Percentiles rank a stretch among this genome's conserved stretches.
Conservation (phyloP, 2,113 vertebrate genomes). For the Phasianus colchicus region DNA sequence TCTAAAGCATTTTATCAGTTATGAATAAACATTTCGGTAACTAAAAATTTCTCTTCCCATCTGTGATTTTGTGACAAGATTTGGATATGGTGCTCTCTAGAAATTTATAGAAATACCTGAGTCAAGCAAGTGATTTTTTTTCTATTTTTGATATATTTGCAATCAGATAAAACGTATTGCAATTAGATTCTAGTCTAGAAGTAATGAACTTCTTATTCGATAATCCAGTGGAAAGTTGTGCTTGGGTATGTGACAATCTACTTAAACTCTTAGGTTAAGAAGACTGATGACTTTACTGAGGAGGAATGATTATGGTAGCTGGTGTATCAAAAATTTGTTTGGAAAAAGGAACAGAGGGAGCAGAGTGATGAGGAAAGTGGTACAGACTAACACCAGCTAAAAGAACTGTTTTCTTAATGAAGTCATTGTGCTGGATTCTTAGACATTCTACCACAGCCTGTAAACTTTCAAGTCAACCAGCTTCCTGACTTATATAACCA, state of each 20-base stretch:
- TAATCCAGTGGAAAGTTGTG: conserved; percentile 14
- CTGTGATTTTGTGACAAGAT: not conserved
- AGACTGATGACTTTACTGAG: not conserved
- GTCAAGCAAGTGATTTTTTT: not conserved
- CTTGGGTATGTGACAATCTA: not conserved
- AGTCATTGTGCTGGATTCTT: not conserved
- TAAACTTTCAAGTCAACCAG: not conserved
- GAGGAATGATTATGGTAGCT: not conserved
- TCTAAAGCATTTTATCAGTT: not conserved
- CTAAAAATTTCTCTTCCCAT: not conserved
- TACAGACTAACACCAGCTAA: not conserved
- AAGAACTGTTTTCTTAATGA: not conserved
- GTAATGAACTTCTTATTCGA: not conserved
- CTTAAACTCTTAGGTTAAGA: not conserved
- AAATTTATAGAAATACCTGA: not conserved
- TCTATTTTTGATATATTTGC: not conserved
- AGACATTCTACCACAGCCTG: not conserved
- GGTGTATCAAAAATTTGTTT: not conserved
- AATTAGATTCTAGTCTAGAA: not conserved
- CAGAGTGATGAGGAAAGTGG: not conserved
- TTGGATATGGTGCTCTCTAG: not conserved
- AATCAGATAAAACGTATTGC: not conserved
- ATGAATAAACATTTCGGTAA: not conserved
- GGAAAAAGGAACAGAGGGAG: not conserved
- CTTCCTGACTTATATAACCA: not conserved